Evolutionary conservation across 2,113 vertebrate genomes (phyloP).

Genomic region (Chloropsis cyanopogon): DNA sequence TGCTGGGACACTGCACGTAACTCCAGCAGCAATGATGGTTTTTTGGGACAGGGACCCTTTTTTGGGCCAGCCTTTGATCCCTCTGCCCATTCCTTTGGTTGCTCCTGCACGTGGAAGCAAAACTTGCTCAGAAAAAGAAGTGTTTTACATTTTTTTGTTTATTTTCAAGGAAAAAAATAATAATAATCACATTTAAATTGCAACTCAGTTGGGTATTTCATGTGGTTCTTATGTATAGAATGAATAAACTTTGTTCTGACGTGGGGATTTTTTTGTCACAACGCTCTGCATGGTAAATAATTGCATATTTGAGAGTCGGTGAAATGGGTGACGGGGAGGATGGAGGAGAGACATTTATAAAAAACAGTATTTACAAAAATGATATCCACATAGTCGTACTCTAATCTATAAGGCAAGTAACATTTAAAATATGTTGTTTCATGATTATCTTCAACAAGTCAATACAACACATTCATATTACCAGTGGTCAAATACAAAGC

Average conservation of each 20-base stretch:
- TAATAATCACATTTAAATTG: constrained; percentile 70
- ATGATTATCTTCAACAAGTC: constrained; percentile 68
- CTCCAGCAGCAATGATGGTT: accelerated
- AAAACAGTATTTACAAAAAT: constrained; percentile 78
- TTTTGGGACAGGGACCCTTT: neutral
- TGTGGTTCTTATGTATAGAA: constrained; percentile 77
- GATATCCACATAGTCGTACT: constrained; percentile 58
- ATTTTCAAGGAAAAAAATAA: constrained; percentile 80
- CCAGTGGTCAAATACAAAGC: constrained; percentile 58
- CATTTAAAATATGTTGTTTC: constrained; percentile 70
- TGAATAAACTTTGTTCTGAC: constrained; percentile 78
- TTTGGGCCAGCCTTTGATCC: neutral
- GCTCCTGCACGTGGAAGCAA: neutral
- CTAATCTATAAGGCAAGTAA: constrained; percentile 82
- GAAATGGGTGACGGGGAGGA: constrained; percentile 67
- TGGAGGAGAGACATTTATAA: constrained; percentile 70
- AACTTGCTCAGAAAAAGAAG: neutral
- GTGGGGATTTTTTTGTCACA: constrained; percentile 64
- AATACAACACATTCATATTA: constrained; percentile 64
- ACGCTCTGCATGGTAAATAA: constrained; percentile 73
- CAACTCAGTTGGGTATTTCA: constrained; percentile 75
- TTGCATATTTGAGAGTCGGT: constrained; percentile 90
- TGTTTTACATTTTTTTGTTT: constrained; percentile 74
- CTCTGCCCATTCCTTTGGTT: neutral
- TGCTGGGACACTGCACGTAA: accelerated